Percentiles rank a stretch among this genome's conserved stretches.
Conservation (phyloP, 2,888 invertebrate genomes). For the Ophion ellenae region DNA sequence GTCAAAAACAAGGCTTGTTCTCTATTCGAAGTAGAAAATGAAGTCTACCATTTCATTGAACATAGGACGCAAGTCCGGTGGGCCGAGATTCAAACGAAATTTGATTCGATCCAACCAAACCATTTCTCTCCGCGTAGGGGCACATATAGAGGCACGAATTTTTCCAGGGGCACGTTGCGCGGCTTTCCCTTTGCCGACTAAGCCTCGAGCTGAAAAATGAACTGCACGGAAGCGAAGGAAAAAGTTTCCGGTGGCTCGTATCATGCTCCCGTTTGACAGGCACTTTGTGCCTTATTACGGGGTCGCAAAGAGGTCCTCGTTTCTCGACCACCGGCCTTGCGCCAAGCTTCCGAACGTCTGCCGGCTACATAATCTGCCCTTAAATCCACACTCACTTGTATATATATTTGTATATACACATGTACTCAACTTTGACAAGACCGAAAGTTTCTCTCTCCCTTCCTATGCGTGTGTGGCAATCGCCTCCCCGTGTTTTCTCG, state of each 20-base stretch:
- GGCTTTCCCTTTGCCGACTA: constrained; percentile 7
- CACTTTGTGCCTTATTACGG: constrained; percentile 51
- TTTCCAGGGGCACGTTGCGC: neutral
- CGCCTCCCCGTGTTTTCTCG: constrained; percentile 33
- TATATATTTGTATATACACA: constrained; percentile 5
- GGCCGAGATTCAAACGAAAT: neutral
- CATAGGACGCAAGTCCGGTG: neutral
- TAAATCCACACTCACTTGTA: constrained; percentile 34
- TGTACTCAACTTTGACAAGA: constrained; percentile 56
- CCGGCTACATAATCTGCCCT: constrained; percentile 40
- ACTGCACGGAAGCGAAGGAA: neutral
- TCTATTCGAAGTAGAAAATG: too few relatives aligned
- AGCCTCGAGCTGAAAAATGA: constrained; percentile 11
- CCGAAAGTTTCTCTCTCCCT: constrained; percentile 60
- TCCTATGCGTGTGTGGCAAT: constrained; percentile 6
- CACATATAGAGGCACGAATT: neutral
- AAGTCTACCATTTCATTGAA: neutral
- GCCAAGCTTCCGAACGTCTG: constrained; percentile 2
- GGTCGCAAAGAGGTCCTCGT: constrained; percentile 36
- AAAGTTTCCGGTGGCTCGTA: constrained; percentile 64
- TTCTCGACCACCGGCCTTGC: constrained; percentile 53
- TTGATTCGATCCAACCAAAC: neutral
- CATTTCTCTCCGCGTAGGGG: neutral
- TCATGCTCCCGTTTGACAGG: constrained; percentile 64
- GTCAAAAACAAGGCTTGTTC: too few relatives aligned